Conservation (phyloP, 2,113 vertebrate genomes). For the Bufo bufo region DNA sequence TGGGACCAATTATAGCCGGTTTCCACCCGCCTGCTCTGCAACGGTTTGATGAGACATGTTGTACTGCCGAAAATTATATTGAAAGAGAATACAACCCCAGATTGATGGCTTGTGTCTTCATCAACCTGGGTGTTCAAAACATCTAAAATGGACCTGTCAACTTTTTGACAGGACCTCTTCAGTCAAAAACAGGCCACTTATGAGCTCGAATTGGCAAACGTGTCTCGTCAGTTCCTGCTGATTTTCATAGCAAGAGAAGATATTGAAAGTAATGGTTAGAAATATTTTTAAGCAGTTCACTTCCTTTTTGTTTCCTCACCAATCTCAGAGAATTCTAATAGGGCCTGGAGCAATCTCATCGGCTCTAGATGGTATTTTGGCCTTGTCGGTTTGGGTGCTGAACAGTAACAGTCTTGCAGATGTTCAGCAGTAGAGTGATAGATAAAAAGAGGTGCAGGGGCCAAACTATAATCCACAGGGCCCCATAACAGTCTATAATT, state of each 20-base stretch:
- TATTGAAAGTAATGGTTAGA: background rate
- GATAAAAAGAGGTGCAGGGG: background rate
- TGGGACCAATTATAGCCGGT: slow-evolving; percentile 45
- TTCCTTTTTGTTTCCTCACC: no score
- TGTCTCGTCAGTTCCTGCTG: background rate
- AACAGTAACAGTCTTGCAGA: background rate
- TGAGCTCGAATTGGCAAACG: background rate
- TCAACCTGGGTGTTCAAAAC: slow-evolving; percentile 13
- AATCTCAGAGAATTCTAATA: background rate
- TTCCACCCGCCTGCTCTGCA: background rate
- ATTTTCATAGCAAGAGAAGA: background rate
- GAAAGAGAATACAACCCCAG: background rate
- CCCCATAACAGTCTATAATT: background rate
- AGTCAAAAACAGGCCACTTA: background rate
- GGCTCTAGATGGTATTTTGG: background rate
- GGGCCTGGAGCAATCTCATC: background rate
- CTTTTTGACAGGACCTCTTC: slow-evolving; percentile 4
- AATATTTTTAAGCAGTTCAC: background rate
- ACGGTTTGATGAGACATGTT: slow-evolving; percentile 15
- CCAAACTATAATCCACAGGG: background rate
- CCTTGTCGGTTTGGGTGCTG: background rate
- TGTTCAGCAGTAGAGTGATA: background rate
- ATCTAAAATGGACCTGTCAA: slow-evolving; percentile 1
- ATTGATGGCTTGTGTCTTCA: background rate
- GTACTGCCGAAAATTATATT: background rate